Evolutionary conservation across 1,140 invertebrate genomes (phyloP), one percentile per base, ranked within the genome.

Genomic region (Leptestheria dahalacensis): DNA sequence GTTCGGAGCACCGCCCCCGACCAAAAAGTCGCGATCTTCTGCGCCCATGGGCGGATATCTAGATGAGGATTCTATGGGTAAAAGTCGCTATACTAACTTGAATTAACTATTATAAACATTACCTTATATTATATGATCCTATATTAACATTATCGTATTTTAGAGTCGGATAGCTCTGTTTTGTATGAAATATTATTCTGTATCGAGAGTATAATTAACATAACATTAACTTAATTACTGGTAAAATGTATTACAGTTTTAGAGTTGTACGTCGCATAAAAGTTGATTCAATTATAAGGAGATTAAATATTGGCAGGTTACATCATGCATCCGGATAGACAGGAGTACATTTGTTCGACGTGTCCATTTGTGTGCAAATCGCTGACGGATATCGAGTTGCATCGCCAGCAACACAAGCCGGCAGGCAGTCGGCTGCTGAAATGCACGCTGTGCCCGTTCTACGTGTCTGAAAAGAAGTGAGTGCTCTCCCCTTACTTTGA

Each of bases 361-460:
- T 92, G 88, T 72, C 87, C 87, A 10, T 91, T 82, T 68, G 79
- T 75, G 29, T 78, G 79, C 49, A 71, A 75, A 20, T 81, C 83
- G 65, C 75, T 79, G 33, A 74, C 76, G 24, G 72, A 78, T 58
- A 76, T 88, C 59, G 77, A 82, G 52, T 72, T 78, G 48, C 88
- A 91, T 68, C 73, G 81, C 65, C 76, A 80, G 53, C 81, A 86
- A 65, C 88, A 90, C 71, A 77, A 81, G 51, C 79, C 81, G 0
- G 81, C 79, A 56, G 68, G 79, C 6, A 80, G 81, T 49, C 80
- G 82, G 21, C 79, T 82, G 64, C 84, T 83, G 65, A 90, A 88
- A 69, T 91, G 88, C 71, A 81, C 81, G 64, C 80, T 82, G 63
- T 91, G 88, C 70, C 82, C 85, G 1, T 90, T 80, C 69, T 87